phyloP scores from a whole-genome alignment of 2,888 invertebrate species.

The Caenorhabditis japonica region DNA sequence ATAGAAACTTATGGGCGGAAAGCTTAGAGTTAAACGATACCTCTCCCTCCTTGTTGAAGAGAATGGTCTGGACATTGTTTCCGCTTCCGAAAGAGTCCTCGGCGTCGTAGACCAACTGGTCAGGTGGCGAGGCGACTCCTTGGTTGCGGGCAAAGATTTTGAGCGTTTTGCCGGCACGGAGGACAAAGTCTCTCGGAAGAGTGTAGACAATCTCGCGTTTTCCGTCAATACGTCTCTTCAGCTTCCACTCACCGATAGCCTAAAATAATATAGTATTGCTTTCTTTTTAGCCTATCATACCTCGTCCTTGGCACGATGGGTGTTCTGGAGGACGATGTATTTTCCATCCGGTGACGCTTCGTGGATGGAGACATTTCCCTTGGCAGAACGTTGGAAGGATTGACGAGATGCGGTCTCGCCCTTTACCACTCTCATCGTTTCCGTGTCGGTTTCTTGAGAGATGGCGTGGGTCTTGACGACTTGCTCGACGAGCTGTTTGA shows the following conservation, averaged over 20 bases:
- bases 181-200: conserved; percentile 74
- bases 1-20: background rate
- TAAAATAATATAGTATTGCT: no score
- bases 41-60: conserved; percentile 76
- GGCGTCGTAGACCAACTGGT: conserved; percentile 71
- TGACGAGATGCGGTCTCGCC: conserved; percentile 80
- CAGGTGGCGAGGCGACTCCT: conserved; percentile 70
- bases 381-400: conserved; percentile 80
- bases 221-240: conserved; percentile 78
- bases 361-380: conserved; percentile 79
- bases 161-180: conserved; percentile 74
- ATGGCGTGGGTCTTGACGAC: conserved; percentile 77
- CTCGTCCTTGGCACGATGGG: conserved; percentile 78
- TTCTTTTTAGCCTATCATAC: conserved; percentile 1
- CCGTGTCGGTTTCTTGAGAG: conserved; percentile 74
- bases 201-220: conserved; percentile 76
- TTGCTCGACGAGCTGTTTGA: conserved; percentile 77
- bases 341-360: conserved; percentile 80
- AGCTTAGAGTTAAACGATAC: conserved; percentile 35
- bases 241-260: conserved; percentile 77
- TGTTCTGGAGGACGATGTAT: conserved; percentile 79
- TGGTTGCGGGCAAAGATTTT: conserved; percentile 72
- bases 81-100: conserved; percentile 75
- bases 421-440: conserved; percentile 74
- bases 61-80: conserved; percentile 75